phyloP scores from a whole-genome alignment of 2,113 vertebrate genomes.

The Nanorana parkeri region DNA sequence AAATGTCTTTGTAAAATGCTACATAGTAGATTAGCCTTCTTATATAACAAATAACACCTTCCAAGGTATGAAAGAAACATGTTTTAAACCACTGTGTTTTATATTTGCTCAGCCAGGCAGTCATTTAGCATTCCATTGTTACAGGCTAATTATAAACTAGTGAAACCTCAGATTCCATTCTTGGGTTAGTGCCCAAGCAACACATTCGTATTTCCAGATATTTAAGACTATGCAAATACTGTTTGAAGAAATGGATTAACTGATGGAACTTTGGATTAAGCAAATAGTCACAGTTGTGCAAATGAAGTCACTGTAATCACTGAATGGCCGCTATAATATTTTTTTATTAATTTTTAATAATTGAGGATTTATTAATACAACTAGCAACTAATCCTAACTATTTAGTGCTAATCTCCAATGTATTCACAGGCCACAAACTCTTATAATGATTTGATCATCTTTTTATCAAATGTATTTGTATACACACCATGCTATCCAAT shows the following conservation, averaged over 20 bases:
- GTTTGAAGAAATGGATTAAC: constrained; percentile 14
- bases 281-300: neutral
- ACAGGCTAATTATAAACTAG: constrained; percentile 25
- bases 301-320: neutral
- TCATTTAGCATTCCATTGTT: constrained; percentile 26
- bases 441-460: no score
- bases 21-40: constrained; percentile 34
- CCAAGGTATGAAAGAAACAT: neutral
- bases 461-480: no score
- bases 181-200: constrained; percentile 31
- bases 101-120: constrained; percentile 18
- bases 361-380: no score
- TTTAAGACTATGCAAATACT: constrained; percentile 38
- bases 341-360: no score
- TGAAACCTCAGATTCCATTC: constrained; percentile 24
- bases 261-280: constrained; percentile 7
- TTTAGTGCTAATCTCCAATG: no score
- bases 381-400: no score
- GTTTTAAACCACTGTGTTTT: constrained; percentile 21
- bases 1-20: neutral
- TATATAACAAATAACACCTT: constrained; percentile 23
- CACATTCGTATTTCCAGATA: constrained; percentile 32
- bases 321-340: neutral
- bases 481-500: no score
- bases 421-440: no score